These are phyloP conservation scores for Monopis laevigella DNA, from an alignment of 2,888 invertebrate genomes.

Conservation along the genomic window DNA sequence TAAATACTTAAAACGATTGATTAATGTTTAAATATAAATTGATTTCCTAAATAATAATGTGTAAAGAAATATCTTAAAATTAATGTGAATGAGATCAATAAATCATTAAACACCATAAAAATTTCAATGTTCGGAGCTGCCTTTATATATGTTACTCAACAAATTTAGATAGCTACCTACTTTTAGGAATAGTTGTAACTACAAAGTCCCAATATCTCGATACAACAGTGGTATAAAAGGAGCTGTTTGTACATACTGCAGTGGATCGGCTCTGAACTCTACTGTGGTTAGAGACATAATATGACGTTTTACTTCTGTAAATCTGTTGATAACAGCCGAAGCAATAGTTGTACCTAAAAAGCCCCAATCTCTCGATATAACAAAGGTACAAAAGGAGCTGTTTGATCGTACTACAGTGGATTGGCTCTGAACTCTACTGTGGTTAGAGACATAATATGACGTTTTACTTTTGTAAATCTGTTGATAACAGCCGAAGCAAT, in stretches of 20 bases:
- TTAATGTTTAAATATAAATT: too few relatives aligned
- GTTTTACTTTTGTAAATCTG: constrained; percentile 79
- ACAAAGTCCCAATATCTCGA: constrained; percentile 87
- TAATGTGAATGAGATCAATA: background rate
- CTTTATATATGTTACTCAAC: too few relatives aligned
- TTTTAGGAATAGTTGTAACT: too few relatives aligned
- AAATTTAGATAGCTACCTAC: too few relatives aligned
- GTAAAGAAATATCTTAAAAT: background rate
- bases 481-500: too few relatives aligned
- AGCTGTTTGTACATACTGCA: constrained; percentile 87
- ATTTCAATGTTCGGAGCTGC: too few relatives aligned
- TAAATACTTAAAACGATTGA: too few relatives aligned
- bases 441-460: constrained; percentile 86
- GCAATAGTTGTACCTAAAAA: constrained; percentile 70
- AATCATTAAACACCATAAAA: background rate
- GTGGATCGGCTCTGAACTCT: constrained; percentile 95
- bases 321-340: constrained; percentile 84
- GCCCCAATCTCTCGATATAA: constrained; percentile 88
- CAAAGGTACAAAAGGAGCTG: constrained; percentile 85
- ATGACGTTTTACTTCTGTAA: constrained; percentile 80
- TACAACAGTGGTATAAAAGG: constrained; percentile 88
- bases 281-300: constrained; percentile 91
- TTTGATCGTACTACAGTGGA: constrained; percentile 90
- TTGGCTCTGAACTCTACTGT: constrained; percentile 94
- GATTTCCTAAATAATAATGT: background rate